Evolutionary conservation across 1,140 invertebrate species (phyloP).

Genomic region (Drosophila tristis): DNA sequence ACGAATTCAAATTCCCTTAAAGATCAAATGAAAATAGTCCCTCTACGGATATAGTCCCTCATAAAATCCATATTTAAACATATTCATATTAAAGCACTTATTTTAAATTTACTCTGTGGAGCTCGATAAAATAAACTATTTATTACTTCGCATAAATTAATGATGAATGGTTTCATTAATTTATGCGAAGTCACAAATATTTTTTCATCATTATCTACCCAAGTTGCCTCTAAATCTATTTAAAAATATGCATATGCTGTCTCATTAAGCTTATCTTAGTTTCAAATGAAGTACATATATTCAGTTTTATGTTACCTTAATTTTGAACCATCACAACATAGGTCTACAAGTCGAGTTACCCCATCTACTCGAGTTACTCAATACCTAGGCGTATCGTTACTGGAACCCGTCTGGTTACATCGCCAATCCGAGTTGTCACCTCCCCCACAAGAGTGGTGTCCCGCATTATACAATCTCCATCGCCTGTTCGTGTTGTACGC

Average conservation of each 20-base stretch:
- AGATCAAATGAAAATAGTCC: too few relatives aligned
- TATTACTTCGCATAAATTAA: too few relatives aligned
- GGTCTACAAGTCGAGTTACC: slow-evolving; percentile 83
- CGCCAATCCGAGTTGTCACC: slow-evolving; percentile 80
- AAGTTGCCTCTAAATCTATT: neutral
- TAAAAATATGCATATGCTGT: slow-evolving; percentile 12
- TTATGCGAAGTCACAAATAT: too few relatives aligned
- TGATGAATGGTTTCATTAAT: too few relatives aligned
- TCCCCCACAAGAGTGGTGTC: slow-evolving; percentile 81
- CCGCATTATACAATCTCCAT: slow-evolving; percentile 85
- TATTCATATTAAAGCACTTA: too few relatives aligned
- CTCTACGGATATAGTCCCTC: too few relatives aligned
- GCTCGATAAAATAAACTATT: too few relatives aligned
- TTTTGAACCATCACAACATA: slow-evolving; percentile 51
- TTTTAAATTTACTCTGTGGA: too few relatives aligned
- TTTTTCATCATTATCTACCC: too few relatives aligned
- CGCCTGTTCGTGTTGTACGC: slow-evolving; percentile 85
- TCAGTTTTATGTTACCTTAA: slow-evolving; percentile 38
- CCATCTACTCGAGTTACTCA: slow-evolving; percentile 83
- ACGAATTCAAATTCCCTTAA: too few relatives aligned
- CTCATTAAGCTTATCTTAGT: slow-evolving; percentile 9
- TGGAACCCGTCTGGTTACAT: slow-evolving; percentile 75
- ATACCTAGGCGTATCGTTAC: slow-evolving; percentile 86
- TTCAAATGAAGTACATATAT: slow-evolving; percentile 5
- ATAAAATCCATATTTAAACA: too few relatives aligned